These are phyloP conservation scores for Forbesichthys papilliferus DNA, from an alignment of 2,113 vertebrate species.

Conservation along the genomic window DNA sequence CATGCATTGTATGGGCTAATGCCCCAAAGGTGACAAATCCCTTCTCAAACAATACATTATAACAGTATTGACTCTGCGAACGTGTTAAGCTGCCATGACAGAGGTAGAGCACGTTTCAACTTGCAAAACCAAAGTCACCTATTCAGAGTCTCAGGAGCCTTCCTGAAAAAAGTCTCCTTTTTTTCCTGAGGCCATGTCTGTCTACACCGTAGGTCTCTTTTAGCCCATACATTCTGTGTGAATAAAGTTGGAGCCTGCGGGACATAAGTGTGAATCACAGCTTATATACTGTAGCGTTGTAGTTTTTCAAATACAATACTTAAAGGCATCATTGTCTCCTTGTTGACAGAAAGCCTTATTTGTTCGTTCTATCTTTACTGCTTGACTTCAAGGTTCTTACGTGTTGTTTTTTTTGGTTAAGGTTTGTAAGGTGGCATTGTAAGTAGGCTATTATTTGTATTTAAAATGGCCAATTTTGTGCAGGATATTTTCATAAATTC, in stretches of 20 bases:
- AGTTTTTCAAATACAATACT: too few species aligned
- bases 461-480: too few species aligned
- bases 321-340: too few species aligned
- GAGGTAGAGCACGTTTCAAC: background rate
- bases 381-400: too few species aligned
- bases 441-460: too few species aligned
- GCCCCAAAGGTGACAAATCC: slow-evolving; percentile 24
- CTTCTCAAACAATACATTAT: slow-evolving; percentile 1
- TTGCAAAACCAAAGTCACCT: slow-evolving; percentile 3
- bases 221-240: slow-evolving; percentile 5
- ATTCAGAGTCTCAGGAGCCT: slow-evolving; percentile 12
- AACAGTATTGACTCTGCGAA: background rate
- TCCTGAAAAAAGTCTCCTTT: slow-evolving; percentile 6
- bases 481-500: too few species aligned
- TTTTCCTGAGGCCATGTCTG: slow-evolving; percentile 23
- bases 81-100: background rate
- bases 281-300: slow-evolving; percentile 16
- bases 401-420: too few species aligned
- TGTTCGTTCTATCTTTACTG: too few species aligned
- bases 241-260: slow-evolving; percentile 43
- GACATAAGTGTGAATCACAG: slow-evolving; percentile 47
- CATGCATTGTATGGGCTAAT: slow-evolving; percentile 4
- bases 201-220: slow-evolving; percentile 4
- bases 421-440: too few species aligned
- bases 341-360: too few species aligned